Evolutionary conservation across 2,797 vertebrate species (phyloP).

Genomic region (Phalloptychus januarius): DNA sequence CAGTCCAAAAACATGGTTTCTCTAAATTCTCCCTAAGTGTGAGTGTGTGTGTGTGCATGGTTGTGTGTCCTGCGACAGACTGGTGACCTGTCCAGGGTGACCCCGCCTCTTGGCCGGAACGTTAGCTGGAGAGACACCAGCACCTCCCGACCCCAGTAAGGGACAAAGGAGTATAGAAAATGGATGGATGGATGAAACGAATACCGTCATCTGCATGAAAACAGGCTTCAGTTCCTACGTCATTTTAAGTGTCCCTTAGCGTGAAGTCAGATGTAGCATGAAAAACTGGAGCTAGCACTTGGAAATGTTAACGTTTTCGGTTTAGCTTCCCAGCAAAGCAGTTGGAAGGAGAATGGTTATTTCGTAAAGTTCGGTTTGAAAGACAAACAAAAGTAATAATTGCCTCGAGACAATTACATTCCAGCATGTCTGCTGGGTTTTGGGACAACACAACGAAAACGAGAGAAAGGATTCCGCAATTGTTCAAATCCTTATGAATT

Average conservation of each 20-base stretch:
- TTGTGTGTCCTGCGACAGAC: too few relatives aligned
- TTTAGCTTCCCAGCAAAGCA: background rate
- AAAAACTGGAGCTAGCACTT: background rate
- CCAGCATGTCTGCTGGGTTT: background rate
- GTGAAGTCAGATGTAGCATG: background rate
- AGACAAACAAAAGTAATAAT: background rate
- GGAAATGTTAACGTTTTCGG: background rate
- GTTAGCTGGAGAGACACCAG: too few relatives aligned
- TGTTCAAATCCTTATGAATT: conserved; percentile 6
- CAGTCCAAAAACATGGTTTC: too few relatives aligned
- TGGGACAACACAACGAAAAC: background rate
- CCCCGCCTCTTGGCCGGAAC: too few relatives aligned
- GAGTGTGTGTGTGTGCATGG: too few relatives aligned
- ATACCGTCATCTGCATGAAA: background rate
- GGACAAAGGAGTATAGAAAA: too few relatives aligned
- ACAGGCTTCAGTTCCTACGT: background rate
- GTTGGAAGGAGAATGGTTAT: background rate
- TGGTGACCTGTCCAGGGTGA: too few relatives aligned
- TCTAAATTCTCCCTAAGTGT: too few relatives aligned
- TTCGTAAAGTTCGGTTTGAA: background rate
- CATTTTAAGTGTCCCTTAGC: background rate
- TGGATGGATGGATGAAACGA: too few relatives aligned
- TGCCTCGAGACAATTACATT: background rate
- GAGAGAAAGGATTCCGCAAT: background rate
- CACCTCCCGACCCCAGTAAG: too few relatives aligned